A percentile compares a stretch with the other conserved stretches of the same genome.
Evolutionary conservation across 30 jellyfish, hydroid and myxozoan genomes (phyloP).

Genomic region (Phacellophora camtschatica): DNA sequence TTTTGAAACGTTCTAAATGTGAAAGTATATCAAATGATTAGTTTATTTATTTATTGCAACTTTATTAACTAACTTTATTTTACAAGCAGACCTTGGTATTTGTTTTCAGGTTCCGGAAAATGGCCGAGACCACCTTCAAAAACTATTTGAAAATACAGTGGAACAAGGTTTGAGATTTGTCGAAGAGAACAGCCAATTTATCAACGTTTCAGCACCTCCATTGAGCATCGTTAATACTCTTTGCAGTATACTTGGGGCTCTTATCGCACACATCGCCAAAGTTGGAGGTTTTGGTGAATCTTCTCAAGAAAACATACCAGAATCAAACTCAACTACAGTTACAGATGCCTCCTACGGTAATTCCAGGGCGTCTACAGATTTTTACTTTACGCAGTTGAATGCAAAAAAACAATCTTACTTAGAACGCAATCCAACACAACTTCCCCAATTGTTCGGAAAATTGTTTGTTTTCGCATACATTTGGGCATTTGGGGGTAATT

Average conservation of each 20-base stretch:
- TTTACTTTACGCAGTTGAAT: neutral
- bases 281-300: conserved; percentile 81
- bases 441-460: conserved; percentile 56
- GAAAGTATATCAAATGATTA: no score
- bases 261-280: conserved; percentile 31
- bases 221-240: conserved; percentile 66
- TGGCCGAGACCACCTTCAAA: conserved; percentile 62
- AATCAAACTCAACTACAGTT: neutral
- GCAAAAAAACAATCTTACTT: conserved; percentile 35
- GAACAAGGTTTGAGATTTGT: conserved; percentile 79
- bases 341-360: neutral
- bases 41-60: no score
- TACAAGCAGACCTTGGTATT: neutral
- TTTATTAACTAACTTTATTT: neutral
- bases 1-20: no score
- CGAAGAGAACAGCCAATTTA: conserved; percentile 34
- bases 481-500: conserved; percentile 91
- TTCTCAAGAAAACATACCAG: conserved; percentile 13
- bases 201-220: conserved; percentile 59
- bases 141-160: conserved; percentile 68
- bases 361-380: conserved; percentile 2
- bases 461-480: conserved; percentile 64
- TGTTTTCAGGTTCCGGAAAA: conserved; percentile 60
- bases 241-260: conserved; percentile 68
- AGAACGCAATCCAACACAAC: conserved; percentile 49